These are phyloP conservation scores for Myodes glareolus DNA, from an alignment of 2,113 vertebrate species.

Conservation along the genomic window DNA sequence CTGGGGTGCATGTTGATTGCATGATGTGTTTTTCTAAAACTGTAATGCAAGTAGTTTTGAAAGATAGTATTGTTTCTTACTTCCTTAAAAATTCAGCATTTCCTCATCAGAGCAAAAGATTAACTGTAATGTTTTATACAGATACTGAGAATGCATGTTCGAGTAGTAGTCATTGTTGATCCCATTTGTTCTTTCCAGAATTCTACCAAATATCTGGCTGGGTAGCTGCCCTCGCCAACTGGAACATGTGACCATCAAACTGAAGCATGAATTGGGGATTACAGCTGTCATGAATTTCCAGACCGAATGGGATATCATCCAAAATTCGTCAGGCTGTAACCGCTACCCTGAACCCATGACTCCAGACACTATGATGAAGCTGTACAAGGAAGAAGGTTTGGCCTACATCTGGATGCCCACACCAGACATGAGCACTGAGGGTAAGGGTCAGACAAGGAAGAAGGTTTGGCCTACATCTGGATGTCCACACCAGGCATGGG, in stretches of 20 bases:
- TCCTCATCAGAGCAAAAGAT: neutral
- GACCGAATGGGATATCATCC: slow-evolving; percentile 94
- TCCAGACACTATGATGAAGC: slow-evolving; percentile 91
- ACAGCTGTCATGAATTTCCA: slow-evolving; percentile 99
- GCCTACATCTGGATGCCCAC: slow-evolving; percentile 97
- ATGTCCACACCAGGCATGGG: slow-evolving; percentile 98
- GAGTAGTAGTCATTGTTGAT: neutral
- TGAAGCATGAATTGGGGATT: slow-evolving; percentile 94
- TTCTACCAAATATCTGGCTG: slow-evolving; percentile 95
- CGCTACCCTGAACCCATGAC: slow-evolving; percentile 91
- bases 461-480: slow-evolving; percentile 94
- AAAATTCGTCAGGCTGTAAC: slow-evolving; percentile 95
- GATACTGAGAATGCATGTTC: neutral
- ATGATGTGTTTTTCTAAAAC: slow-evolving; percentile 7
- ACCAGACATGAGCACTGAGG: slow-evolving; percentile 98
- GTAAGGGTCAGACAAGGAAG: slow-evolving; percentile 86
- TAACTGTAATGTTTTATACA: neutral
- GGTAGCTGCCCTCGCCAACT: slow-evolving; percentile 96
- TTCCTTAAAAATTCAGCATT: neutral
- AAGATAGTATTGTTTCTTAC: neutral
- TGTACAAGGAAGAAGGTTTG: slow-evolving; percentile 94
- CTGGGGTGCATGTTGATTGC: neutral
- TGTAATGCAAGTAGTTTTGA: neutral
- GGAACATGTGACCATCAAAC: slow-evolving; percentile 95
- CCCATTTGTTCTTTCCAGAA: slow-evolving; percentile 86